phyloP scores from a whole-genome alignment of 2,888 invertebrate genomes.

The Archips crataeganus region DNA sequence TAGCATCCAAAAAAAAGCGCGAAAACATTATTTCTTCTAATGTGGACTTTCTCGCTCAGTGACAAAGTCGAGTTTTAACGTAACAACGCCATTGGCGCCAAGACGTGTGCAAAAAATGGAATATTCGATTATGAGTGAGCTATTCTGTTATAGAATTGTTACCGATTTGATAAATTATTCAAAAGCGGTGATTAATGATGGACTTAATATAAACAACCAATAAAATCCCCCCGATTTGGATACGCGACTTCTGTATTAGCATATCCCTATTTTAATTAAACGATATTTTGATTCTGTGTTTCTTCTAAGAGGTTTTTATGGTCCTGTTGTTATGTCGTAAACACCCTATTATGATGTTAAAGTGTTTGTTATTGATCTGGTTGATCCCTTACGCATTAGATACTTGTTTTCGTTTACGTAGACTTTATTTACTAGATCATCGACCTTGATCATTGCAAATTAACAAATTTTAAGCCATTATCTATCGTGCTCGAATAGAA shows the following conservation, averaged over 20 bases:
- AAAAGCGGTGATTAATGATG: constrained; percentile 53
- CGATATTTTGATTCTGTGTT: constrained; percentile 1
- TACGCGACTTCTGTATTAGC: constrained; percentile 44
- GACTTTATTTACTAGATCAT: constrained; percentile 19
- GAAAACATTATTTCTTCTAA: constrained; percentile 37
- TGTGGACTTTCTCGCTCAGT: constrained; percentile 43
- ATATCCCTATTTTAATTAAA: constrained; percentile 42
- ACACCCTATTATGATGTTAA: constrained; percentile 20
- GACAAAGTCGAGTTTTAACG: constrained; percentile 43
- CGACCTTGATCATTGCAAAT: constrained; percentile 23
- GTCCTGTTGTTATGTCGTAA: constrained; percentile 18
- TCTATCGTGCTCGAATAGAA: neutral
- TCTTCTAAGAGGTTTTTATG: constrained; percentile 16
- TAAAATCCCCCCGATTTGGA: constrained; percentile 54
- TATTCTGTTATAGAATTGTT: constrained; percentile 46
- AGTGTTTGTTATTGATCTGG: constrained; percentile 7
- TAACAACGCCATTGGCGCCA: constrained; percentile 58
- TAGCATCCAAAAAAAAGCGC: constrained; percentile 38
- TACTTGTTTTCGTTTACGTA: constrained; percentile 11
- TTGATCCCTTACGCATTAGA: constrained; percentile 14
- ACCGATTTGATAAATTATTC: constrained; percentile 55
- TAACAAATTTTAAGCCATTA: neutral
- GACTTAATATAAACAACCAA: constrained; percentile 62
- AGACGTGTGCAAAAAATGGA: constrained; percentile 45
- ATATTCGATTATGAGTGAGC: constrained; percentile 41